Percentiles rank a stretch among this genome's conserved stretches.
Conservation (phyloP, 2,888 invertebrate species). For the Leptura quadrifasciata region DNA sequence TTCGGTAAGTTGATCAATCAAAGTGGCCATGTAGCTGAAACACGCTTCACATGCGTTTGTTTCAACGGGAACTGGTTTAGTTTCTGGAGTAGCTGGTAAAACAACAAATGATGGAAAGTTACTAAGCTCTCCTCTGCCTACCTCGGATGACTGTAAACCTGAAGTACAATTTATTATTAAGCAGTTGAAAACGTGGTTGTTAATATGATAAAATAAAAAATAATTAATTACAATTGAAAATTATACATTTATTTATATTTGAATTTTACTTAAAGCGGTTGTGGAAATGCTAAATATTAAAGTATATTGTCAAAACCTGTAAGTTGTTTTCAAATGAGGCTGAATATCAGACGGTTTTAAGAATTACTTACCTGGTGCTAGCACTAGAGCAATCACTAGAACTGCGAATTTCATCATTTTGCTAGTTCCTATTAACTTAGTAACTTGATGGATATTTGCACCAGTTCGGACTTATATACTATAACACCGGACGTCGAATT, state of each 20-base stretch:
- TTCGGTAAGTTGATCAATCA: constrained; percentile 15
- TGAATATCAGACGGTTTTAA: no score
- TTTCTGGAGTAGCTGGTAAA: constrained; percentile 23
- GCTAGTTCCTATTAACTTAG: neutral
- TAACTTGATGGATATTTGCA: neutral
- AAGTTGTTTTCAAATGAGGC: no score
- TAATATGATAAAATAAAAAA: no score
- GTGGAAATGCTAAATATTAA: no score
- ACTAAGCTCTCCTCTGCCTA: neutral
- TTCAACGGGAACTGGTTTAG: neutral
- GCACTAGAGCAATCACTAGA: constrained; percentile 46
- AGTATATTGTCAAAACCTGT: no score
- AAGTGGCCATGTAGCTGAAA: constrained; percentile 45
- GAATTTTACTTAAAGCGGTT: no score
- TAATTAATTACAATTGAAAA: no score
- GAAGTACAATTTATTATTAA: no score
- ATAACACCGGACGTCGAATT: neutral
- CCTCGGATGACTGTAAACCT: constrained; percentile 2
- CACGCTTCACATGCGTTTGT: constrained; percentile 44
- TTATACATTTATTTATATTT: no score
- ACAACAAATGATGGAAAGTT: neutral
- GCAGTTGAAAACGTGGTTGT: no score
- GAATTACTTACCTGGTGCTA: constrained; percentile 37
- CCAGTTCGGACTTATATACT: neutral
- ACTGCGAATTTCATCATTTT: constrained; percentile 45